These are phyloP conservation scores for Rhabdomys dilectus DNA, from an alignment of 2,113 vertebrate genomes.

Conservation along the genomic window DNA sequence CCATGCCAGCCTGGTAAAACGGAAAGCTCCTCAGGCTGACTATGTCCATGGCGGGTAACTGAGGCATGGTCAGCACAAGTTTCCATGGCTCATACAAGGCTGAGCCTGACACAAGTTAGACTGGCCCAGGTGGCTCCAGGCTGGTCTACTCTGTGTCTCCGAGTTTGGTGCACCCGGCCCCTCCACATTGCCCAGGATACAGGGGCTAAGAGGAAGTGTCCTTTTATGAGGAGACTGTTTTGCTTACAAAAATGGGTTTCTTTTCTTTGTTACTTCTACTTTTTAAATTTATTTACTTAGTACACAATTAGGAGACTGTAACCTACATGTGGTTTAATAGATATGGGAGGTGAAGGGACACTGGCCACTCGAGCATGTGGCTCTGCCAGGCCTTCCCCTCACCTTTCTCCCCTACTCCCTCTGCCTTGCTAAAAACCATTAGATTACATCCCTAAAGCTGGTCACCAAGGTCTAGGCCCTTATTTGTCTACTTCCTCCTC, in stretches of 20 bases:
- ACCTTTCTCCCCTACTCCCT: neutral
- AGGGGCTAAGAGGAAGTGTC: neutral
- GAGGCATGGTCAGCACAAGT: neutral
- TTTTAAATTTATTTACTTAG: neutral
- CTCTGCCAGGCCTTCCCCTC: neutral
- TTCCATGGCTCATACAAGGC: neutral
- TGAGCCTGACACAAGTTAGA: fast-evolving
- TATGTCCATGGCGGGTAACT: neutral
- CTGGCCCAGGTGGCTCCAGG: neutral
- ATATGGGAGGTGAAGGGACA: neutral
- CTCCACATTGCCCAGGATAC: neutral
- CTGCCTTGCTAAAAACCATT: neutral
- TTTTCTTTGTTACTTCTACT: neutral
- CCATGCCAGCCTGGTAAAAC: neutral
- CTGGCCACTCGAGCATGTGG: neutral
- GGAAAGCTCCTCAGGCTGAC: too few relatives aligned
- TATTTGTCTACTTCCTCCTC: neutral
- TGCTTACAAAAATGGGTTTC: neutral
- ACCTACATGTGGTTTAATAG: neutral
- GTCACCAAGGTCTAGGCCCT: neutral
- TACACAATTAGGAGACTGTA: neutral
- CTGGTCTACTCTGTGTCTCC: neutral
- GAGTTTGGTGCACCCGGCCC: neutral
- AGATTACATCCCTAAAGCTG: neutral
- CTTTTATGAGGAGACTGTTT: neutral